These are phyloP conservation scores for Suncus etruscus DNA, from an alignment of 2,113 vertebrate species.

Conservation along the genomic window DNA sequence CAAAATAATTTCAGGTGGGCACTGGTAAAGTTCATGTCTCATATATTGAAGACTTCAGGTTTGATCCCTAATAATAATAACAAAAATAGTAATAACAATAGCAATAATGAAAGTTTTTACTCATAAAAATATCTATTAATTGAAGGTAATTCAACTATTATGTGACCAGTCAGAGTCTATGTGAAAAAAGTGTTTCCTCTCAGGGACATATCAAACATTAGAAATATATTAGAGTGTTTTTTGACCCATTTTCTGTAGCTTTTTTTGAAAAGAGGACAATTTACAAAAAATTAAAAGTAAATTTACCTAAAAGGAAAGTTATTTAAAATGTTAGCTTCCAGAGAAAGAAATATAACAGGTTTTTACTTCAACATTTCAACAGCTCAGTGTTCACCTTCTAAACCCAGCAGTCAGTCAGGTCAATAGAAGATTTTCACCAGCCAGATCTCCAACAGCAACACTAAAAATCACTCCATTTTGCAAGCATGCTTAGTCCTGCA, in stretches of 20 bases:
- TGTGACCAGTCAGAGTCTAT: background rate
- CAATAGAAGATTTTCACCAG: background rate
- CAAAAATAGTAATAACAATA: background rate
- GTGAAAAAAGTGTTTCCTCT: slow-evolving; percentile 48
- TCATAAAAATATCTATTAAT: background rate
- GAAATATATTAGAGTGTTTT: background rate
- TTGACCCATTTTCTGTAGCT: background rate
- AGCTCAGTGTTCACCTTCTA: background rate
- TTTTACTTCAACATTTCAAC: background rate
- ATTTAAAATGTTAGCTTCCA: slow-evolving; percentile 15
- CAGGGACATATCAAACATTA: slow-evolving; percentile 52
- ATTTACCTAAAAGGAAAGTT: slow-evolving; percentile 30
- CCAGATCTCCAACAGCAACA: slow-evolving; percentile 13
- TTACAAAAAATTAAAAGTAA: slow-evolving; percentile 28
- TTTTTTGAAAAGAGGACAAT: background rate
- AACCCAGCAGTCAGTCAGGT: background rate
- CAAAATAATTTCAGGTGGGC: background rate
- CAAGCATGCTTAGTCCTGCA: background rate
- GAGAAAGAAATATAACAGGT: background rate
- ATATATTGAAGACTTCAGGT: background rate
- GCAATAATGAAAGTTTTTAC: background rate
- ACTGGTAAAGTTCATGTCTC: background rate
- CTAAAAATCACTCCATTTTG: background rate
- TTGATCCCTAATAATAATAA: too few relatives aligned
- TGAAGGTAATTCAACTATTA: background rate